Evolutionary conservation across 2,888 invertebrate species (phyloP).

Genomic region (Pristionchus exspectatus): DNA sequence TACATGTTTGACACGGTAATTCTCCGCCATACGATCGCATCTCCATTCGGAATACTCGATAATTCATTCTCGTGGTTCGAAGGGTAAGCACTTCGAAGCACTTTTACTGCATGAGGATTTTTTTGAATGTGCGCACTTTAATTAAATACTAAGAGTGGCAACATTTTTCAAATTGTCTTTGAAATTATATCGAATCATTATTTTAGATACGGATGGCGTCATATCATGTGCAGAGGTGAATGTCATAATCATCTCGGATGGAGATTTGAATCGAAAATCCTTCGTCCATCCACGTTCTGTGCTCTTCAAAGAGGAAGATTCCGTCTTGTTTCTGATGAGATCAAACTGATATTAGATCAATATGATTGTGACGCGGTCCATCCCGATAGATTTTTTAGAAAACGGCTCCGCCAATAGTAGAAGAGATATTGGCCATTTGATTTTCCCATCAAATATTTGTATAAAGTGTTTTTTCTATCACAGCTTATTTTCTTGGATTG

Average conservation of each 20-base stretch:
- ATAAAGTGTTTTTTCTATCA: not conserved
- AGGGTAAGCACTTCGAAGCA: not conserved
- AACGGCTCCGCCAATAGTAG: not conserved
- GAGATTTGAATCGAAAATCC: conserved; percentile 6
- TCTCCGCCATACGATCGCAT: not conserved
- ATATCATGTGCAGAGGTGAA: not conserved
- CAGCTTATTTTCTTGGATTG: not conserved
- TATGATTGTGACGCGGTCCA: not conserved
- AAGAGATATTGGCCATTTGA: not conserved
- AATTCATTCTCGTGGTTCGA: conserved; percentile 19
- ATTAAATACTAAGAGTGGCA: too few species aligned
- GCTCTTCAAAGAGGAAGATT: not conserved
- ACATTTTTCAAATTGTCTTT: too few species aligned
- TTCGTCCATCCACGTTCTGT: conserved; percentile 30
- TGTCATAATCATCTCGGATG: conserved; percentile 47
- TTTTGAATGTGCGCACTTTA: too few species aligned
- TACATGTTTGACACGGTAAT: conserved; percentile 30
- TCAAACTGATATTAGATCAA: not conserved
- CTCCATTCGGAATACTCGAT: not conserved
- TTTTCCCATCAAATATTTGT: not conserved
- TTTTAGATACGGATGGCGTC: conserved; percentile 37
- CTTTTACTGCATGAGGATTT: not conserved
- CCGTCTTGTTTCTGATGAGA: not conserved
- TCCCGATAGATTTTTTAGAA: not conserved
- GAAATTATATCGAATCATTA: not conserved